These are phyloP conservation scores for Pteropus alecto DNA, from an alignment of 2,113 vertebrate genomes.

Conservation along the genomic window DNA sequence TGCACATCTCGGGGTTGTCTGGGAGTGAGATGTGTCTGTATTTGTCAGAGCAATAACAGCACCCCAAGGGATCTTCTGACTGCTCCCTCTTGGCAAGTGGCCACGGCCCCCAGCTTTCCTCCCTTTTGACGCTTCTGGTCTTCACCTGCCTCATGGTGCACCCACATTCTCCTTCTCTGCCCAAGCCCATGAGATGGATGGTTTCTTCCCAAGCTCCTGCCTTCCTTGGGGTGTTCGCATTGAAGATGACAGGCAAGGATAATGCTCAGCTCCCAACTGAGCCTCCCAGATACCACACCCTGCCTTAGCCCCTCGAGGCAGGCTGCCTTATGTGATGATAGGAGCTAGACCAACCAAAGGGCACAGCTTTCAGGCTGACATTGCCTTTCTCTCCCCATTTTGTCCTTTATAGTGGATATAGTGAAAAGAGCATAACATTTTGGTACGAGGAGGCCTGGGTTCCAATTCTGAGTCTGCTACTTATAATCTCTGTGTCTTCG, in stretches of 20 bases:
- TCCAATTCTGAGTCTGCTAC: neutral
- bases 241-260: neutral
- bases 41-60: neutral
- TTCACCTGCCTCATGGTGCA: neutral
- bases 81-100: neutral
- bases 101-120: neutral
- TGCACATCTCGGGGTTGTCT: accelerated
- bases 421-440: neutral
- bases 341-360: neutral
- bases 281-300: neutral
- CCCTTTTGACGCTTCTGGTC: neutral
- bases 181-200: neutral
- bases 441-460: neutral
- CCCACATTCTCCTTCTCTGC: neutral
- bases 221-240: neutral
- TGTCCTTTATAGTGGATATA: neutral
- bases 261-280: neutral
- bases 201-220: neutral
- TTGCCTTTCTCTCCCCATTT: neutral
- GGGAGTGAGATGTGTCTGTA: neutral
- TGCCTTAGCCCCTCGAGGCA: neutral
- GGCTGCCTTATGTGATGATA: neutral
- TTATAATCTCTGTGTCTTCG: neutral
- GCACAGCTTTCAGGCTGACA: neutral
- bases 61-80: neutral